A percentile compares a stretch with the other conserved stretches of the same genome.
phyloP scores from a whole-genome alignment of 2,888 invertebrate genomes.

The Petrolisthes cinctipes region DNA sequence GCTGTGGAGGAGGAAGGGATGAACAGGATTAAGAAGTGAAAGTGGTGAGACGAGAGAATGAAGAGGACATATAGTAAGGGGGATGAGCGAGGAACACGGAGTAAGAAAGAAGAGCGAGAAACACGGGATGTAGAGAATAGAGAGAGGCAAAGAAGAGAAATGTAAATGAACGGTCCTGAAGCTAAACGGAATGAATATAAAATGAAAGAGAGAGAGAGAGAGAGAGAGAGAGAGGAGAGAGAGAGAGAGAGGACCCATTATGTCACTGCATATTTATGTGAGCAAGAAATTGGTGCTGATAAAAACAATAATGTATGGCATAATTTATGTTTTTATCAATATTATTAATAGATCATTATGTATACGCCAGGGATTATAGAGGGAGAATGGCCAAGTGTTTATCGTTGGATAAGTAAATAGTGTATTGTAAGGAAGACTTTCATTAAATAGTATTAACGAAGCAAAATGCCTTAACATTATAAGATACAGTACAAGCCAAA shows the following conservation, averaged over 20 bases:
- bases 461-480: too few species aligned
- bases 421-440: too few species aligned
- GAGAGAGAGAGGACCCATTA: not conserved
- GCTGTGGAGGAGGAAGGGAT: not conserved
- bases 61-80: too few species aligned
- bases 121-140: not conserved
- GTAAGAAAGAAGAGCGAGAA: not conserved
- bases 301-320: too few species aligned
- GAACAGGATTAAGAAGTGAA: not conserved
- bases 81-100: not conserved
- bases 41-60: not conserved
- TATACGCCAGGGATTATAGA: too few species aligned
- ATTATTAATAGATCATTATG: too few species aligned
- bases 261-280: too few species aligned
- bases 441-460: too few species aligned
- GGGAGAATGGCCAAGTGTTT: too few species aligned
- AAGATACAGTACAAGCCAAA: too few species aligned
- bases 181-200: not conserved
- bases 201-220: not conserved
- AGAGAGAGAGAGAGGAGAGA: not conserved
- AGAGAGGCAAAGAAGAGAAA: not conserved
- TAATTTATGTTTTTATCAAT: too few species aligned
- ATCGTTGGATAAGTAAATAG: too few species aligned
- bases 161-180: not conserved
- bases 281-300: not conserved